Percentiles rank a stretch among this genome's conserved stretches.
phyloP scores from a whole-genome alignment of 2,797 vertebrate species.

The Eospalax fontanierii region DNA sequence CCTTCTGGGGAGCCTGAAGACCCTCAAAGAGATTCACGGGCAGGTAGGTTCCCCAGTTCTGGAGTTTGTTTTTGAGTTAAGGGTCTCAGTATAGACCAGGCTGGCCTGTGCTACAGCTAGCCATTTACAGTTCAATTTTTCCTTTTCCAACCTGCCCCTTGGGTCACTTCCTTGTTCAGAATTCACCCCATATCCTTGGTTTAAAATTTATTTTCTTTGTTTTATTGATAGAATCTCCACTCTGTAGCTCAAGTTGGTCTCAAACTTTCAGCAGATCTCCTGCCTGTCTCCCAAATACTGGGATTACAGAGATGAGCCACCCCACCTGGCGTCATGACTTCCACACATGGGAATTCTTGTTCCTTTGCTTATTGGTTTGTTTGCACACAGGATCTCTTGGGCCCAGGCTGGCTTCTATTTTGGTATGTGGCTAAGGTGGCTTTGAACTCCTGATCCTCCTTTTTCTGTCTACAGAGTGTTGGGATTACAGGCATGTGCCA shows the following conservation, averaged over 20 bases:
- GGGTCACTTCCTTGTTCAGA: not conserved
- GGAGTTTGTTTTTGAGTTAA: not conserved
- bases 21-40: slow-evolving; percentile 48
- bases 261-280: not conserved
- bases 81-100: not conserved
- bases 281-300: not conserved
- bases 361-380: not conserved
- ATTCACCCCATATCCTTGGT: not conserved
- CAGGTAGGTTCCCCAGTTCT: slow-evolving; percentile 72
- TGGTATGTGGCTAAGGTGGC: not conserved
- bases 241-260: not conserved
- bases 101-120: not conserved
- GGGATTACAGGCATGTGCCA: not conserved
- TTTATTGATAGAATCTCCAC: not conserved
- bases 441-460: not conserved
- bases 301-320: not conserved
- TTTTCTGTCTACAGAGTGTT: not conserved
- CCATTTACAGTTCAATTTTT: no score
- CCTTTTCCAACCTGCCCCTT: no score
- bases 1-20: slow-evolving; percentile 64
- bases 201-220: not conserved
- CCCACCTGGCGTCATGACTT: not conserved
- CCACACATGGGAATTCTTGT: not conserved
- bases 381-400: not conserved
- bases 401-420: not conserved